Conservation (phyloP, 2,888 invertebrate genomes). For the Ochlodes sylvanus region DNA sequence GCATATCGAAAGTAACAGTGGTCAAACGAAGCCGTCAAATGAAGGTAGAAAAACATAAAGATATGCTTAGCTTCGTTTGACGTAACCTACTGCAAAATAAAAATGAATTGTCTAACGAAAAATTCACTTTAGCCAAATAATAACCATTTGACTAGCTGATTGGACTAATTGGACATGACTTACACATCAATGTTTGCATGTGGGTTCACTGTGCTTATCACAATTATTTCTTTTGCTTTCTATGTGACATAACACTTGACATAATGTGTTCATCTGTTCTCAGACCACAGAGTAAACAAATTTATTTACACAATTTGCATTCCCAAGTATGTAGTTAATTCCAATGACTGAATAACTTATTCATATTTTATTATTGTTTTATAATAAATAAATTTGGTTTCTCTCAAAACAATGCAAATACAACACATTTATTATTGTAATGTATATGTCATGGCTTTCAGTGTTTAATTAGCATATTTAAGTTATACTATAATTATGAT, state of each 20-base stretch:
- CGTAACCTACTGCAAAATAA: slow-evolving; percentile 74
- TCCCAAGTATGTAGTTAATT: background rate
- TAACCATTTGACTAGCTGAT: slow-evolving; percentile 38
- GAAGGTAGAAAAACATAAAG: slow-evolving; percentile 75
- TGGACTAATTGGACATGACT: slow-evolving; percentile 28
- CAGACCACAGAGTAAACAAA: slow-evolving; percentile 24
- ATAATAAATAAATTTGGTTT: slow-evolving; percentile 22
- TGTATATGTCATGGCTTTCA: slow-evolving; percentile 16
- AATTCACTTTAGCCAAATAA: slow-evolving; percentile 45
- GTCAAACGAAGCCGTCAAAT: slow-evolving; percentile 75
- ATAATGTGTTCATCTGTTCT: slow-evolving; percentile 19
- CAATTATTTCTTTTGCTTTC: slow-evolving; percentile 52
- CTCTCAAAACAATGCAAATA: slow-evolving; percentile 9
- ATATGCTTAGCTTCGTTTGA: slow-evolving; percentile 81
- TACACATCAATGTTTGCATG: slow-evolving; percentile 64
- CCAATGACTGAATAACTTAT: background rate
- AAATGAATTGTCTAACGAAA: slow-evolving; percentile 47
- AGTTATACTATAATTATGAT: background rate
- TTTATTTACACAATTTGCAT: slow-evolving; percentile 16
- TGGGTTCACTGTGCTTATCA: slow-evolving; percentile 64
- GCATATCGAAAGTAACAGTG: slow-evolving; percentile 79
- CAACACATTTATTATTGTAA: slow-evolving; percentile 1
- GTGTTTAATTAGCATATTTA: slow-evolving; percentile 6
- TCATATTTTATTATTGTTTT: background rate
- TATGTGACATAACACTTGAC: slow-evolving; percentile 46